Evolutionary conservation across 1,140 invertebrate genomes (phyloP), one percentile per base, ranked within the genome.

Genomic region (Brachionus rubens): DNA sequence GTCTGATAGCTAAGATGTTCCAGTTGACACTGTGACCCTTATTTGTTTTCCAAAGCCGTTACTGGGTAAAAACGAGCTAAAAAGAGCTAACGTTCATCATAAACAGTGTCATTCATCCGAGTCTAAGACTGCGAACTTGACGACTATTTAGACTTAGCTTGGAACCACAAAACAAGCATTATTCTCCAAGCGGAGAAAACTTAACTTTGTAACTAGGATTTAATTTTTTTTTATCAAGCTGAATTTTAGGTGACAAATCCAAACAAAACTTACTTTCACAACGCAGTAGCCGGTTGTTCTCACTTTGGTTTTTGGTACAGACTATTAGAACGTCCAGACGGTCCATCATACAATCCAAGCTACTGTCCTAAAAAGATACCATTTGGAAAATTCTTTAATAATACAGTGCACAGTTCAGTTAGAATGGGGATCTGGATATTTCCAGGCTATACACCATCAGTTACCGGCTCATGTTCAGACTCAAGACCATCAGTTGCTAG

Each of bases 371-470:
- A 79, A 54, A 72, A 78, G 16, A 79, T 80, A 2, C 80, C 79
- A 1, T 50, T 85, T 1, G 79, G 78, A 24, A 41, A 59, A 47
- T 84, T 81, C 50, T 48, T n/a, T 10, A 82, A 84, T 77, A 85
- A 85, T 77, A 78, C 80, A 7, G 82, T 80, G 3, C 83, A 85
- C 78, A 81, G 81, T 0, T 65, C 78, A 10, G 82, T 83, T 30
- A 81, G 82, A 80, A 83, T 82, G 77, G 83, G 82, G 7, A 36
- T 85, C 0, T 85, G 83, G 83, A 80, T 82, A 7, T 84, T 83
- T 75, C 76, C 80, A 6, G 77, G 54, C 0, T 82, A 79, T 47
- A 77, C 77, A 10, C 82, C 83, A 1, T 62, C 54, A 46, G 54
- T 72, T 12, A 24, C 56, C 24, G 77, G 77, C 16, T 7, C 16